phyloP scores from a whole-genome alignment of 1,140 invertebrate genomes.

The Epicauta chinensis region DNA sequence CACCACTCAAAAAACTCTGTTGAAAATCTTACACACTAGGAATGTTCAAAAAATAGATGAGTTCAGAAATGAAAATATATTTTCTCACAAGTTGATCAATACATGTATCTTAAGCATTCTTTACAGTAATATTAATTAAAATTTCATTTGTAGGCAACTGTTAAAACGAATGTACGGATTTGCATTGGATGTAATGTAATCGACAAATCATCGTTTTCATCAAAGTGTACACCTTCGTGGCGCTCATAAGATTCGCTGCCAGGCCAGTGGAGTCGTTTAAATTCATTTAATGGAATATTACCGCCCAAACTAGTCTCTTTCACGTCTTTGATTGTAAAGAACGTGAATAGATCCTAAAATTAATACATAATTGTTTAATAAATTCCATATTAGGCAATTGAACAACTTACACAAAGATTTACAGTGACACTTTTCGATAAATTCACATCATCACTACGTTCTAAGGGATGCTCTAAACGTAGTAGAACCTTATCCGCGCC shows the following conservation, averaged over 20 bases:
- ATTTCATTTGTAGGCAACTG: not conserved
- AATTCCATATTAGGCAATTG: constrained; percentile 2
- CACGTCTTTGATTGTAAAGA: constrained; percentile 19
- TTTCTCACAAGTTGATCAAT: no score
- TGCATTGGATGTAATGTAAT: constrained; percentile 24
- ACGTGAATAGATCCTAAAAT: constrained; percentile 28
- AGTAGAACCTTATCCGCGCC: constrained; percentile 49
- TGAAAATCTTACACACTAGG: no score
- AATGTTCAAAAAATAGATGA: no score
- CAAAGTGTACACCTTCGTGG: not conserved
- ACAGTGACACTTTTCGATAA: constrained; percentile 51
- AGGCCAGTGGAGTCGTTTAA: constrained; percentile 11
- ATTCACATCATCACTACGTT: constrained; percentile 53
- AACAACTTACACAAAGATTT: constrained; percentile 31
- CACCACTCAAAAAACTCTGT: no score
- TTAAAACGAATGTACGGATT: constrained; percentile 26
- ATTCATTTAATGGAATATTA: constrained; percentile 23
- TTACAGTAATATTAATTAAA: not conserved
- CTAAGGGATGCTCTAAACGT: constrained; percentile 67
- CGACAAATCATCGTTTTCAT: constrained; percentile 2
- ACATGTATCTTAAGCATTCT: no score
- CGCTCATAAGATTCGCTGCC: not conserved
- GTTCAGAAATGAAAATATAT: no score
- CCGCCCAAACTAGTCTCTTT: constrained; percentile 25
- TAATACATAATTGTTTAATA: constrained; percentile 1